These are phyloP conservation scores for Eulemur albifrons DNA, from an alignment of 2,797 vertebrate species.

Conservation along the genomic window DNA sequence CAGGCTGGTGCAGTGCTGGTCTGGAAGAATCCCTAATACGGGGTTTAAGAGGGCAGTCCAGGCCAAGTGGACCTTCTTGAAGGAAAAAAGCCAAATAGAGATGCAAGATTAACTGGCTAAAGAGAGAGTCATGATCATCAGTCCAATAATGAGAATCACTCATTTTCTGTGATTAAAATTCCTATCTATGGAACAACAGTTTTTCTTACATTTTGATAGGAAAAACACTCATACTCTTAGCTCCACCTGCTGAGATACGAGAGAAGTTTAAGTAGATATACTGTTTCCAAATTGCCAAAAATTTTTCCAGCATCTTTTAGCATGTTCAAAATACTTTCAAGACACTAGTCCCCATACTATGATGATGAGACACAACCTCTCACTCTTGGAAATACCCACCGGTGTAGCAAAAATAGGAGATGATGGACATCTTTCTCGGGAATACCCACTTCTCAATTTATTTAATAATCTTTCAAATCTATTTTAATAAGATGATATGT, in stretches of 20 bases:
- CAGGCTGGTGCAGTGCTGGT: accelerated
- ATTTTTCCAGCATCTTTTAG: neutral
- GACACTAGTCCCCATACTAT: neutral
- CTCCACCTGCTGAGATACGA: constrained; percentile 43
- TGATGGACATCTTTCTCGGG: accelerated
- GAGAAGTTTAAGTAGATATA: neutral
- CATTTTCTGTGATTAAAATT: neutral
- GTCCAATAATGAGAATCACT: neutral
- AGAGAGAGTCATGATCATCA: neutral
- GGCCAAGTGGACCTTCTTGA: neutral
- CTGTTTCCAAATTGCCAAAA: neutral
- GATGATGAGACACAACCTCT: neutral
- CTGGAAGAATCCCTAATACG: accelerated
- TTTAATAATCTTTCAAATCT: neutral
- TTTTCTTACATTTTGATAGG: neutral
- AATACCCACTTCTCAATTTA: neutral
- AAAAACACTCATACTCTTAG: constrained; percentile 29
- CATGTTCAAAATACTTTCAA: neutral
- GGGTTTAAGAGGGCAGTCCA: accelerated
- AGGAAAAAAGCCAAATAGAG: neutral
- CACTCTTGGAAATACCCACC: neutral
- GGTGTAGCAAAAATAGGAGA: too few relatives aligned
- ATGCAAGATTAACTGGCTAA: neutral
- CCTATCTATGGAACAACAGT: neutral
- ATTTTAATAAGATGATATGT: neutral